Evolutionary conservation across 2,113 vertebrate genomes (phyloP), one percentile per base, ranked within the genome.

Genomic region (Limnothrissa miodon): DNA sequence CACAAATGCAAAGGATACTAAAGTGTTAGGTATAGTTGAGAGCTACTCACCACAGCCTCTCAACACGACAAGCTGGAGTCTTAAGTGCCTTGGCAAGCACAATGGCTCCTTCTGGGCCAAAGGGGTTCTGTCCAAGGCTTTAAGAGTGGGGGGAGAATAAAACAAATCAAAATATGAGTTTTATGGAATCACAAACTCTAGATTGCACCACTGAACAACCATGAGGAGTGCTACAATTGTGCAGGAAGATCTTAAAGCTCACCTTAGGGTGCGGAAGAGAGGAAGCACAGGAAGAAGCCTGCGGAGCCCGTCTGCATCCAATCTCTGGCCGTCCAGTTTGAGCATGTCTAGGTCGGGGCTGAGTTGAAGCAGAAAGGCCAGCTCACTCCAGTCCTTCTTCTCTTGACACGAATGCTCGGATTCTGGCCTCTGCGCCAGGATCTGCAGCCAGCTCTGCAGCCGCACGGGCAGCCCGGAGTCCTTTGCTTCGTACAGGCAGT

Each of bases 401-500:
- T 9, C 42, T 0, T 36, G 66, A 74, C 46, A 29, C 9, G 74
- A 70, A n/a, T 59, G 83, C 42, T 44, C 81, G 8, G 45, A 66
- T 0, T 7, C 23, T 19, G 70, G 51, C 15, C 84, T 70, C 74
- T 88, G 87, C 0, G 86, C 79, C 25, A 90, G 83, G 45, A 88
- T 45, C 59, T 78, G 82, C 62, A 91, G 78, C 89, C 89, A 90
- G 46, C 13, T 51, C 78, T 84, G 78, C 59, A 89, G 44, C 5
- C 89, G 85, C 19, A 78, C 36, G 11, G 82, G 23, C 45, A 91
- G 84, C 9, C 83, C 87, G 0, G 87, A 78, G 81, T 91, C 90
- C 80, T 86, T 85, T 7, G 90, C 89, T 78, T 91, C 90, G 13
- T 91, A 90, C 6, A 91, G 89, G 81, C 90, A 91, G 85, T 91